Evolutionary conservation across 1,140 invertebrate genomes (phyloP), one percentile per base, ranked within the genome.

Genomic region (Lethocerus indicus): DNA sequence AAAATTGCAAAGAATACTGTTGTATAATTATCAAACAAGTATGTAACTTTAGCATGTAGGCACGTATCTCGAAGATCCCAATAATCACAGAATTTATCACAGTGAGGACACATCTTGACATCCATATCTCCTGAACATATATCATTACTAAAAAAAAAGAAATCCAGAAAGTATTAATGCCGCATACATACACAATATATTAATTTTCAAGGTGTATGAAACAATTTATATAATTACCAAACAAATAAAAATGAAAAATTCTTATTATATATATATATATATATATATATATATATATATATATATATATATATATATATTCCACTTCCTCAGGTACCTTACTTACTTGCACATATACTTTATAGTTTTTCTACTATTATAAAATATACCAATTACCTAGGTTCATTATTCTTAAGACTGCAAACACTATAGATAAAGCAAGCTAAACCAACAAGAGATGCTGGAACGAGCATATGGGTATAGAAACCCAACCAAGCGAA

Each of bases 401-500:
- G 79, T 58, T 72, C 65, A 65, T 92, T 78, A 41, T 67, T 63
- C 44, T 73, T 70, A 0, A 92, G 65, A 1, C 85, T 89, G 14
- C 74, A 61, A 37, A 78, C 72, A 14, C 87, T 87, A 61, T 88
- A 87, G 37, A 84, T 64, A 60, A 92, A 87, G 58, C 85, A 88
- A 3, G 80, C 63, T 1, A 90, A 58, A 2, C 89, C 89, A 14
- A 91, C 76, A 43, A 91, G 60, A 3, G 87, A 81, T 2, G 90
- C 83, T 4, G 84, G 75, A 14, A 91, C 75, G 46, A 97, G 64
- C 79, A 93, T 88, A 41, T 83, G 79, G 0, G 93, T 97, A 61
- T 97, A 98, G 66, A 87, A 98, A 27, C 92, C 93, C 20, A 97
- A 67, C 92, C 92, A 97, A 4, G 91, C 90, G 63, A 97, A 97